Conservation (phyloP, 2,888 invertebrate genomes). For the Athetis lepigone region DNA sequence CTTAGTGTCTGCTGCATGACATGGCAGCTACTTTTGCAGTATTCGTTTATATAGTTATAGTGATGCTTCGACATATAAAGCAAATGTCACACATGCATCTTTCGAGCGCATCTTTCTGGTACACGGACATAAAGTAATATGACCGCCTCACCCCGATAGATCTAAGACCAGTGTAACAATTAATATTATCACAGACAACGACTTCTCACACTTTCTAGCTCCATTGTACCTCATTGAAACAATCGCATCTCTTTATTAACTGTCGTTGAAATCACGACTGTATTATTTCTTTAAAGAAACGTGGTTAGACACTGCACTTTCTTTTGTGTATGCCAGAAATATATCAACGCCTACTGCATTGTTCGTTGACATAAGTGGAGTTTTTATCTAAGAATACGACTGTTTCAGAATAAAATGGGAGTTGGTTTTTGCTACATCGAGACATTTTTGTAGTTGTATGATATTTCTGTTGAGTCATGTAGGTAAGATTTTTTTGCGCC, state of each 20-base stretch:
- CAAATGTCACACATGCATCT: slow-evolving; percentile 53
- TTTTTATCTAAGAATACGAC: slow-evolving; percentile 11
- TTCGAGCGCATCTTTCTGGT: slow-evolving; percentile 65
- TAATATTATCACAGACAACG: slow-evolving; percentile 77
- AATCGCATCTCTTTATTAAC: slow-evolving; percentile 79
- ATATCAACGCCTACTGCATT: slow-evolving; percentile 42
- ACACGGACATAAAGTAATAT: slow-evolving; percentile 56
- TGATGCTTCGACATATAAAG: slow-evolving; percentile 48
- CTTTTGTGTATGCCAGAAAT: slow-evolving; percentile 42
- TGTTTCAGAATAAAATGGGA: not conserved
- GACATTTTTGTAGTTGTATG: not conserved
- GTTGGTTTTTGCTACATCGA: not conserved
- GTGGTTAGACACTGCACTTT: slow-evolving; percentile 58
- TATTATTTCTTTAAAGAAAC: slow-evolving; percentile 63
- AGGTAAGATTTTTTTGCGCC: not conserved
- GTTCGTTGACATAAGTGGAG: slow-evolving; percentile 17
- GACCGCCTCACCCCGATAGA: slow-evolving; percentile 61
- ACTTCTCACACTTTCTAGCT: slow-evolving; percentile 89
- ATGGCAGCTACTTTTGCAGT: slow-evolving; percentile 13
- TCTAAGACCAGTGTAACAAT: slow-evolving; percentile 76
- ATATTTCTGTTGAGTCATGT: not conserved
- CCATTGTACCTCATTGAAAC: slow-evolving; percentile 83
- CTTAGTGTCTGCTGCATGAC: slow-evolving; percentile 26
- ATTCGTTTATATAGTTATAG: slow-evolving; percentile 31
- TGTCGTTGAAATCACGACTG: slow-evolving; percentile 74